Evolutionary conservation across 1,140 invertebrate species (phyloP).

Genomic region (Orchestia grillus): DNA sequence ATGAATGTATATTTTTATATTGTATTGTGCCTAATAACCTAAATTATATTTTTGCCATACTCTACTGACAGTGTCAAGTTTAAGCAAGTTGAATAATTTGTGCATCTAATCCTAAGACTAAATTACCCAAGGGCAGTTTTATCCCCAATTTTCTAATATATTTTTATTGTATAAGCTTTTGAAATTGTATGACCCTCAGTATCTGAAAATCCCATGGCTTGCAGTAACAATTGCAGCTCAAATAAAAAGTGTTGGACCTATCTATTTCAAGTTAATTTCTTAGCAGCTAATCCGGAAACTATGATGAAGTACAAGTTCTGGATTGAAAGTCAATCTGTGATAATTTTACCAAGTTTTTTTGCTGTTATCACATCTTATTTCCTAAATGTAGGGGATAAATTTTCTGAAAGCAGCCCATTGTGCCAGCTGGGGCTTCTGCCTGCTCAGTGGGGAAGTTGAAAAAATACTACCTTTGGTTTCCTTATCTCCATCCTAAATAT

Average conservation of each 20-base stretch:
- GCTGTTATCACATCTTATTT: neutral
- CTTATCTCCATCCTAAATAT: conserved; percentile 7
- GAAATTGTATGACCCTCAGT: neutral
- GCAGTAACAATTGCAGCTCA: too few species aligned
- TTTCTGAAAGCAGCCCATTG: neutral
- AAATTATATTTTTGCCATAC: too few species aligned
- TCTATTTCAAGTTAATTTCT: too few species aligned
- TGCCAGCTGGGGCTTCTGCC: neutral
- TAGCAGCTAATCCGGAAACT: neutral
- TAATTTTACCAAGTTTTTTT: neutral
- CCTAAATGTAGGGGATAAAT: neutral
- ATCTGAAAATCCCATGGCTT: too few species aligned
- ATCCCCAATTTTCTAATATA: neutral
- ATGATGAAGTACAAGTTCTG: neutral
- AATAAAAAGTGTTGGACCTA: too few species aligned
- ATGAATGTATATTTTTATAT: too few species aligned
- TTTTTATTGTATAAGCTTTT: neutral
- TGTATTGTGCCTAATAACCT: too few species aligned
- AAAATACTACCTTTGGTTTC: neutral
- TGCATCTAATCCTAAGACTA: neutral
- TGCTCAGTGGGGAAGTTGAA: neutral
- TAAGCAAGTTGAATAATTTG: too few species aligned
- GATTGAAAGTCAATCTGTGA: neutral
- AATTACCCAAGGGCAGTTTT: too few species aligned
- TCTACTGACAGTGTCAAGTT: too few species aligned